Conservation (phyloP, 53 echinoderm and acorn worm genomes). For the Apostichopus leukothele region DNA sequence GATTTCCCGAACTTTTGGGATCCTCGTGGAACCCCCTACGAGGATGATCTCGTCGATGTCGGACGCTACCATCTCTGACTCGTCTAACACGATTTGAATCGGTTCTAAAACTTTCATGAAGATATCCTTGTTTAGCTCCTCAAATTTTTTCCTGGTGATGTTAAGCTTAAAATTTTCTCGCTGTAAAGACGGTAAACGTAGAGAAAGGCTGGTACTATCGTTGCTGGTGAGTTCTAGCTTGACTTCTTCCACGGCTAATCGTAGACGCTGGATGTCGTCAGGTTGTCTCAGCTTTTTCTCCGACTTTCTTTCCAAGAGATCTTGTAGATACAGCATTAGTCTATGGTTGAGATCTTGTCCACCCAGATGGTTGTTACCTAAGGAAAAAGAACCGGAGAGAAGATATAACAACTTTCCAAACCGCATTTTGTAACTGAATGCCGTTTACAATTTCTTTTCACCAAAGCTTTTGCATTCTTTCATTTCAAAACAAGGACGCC, state of each 20-base stretch:
- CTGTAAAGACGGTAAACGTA: conserved; percentile 56
- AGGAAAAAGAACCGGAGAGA: neutral
- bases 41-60: conserved; percentile 78
- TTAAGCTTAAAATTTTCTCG: conserved; percentile 48
- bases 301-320: conserved; percentile 56
- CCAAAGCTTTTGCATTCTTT: no score
- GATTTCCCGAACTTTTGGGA: conserved; percentile 64
- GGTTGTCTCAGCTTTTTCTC: conserved; percentile 49
- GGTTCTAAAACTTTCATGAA: conserved; percentile 75
- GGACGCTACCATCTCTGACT: conserved; percentile 52
- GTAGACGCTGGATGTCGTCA: conserved; percentile 67
- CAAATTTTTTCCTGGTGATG: conserved; percentile 67
- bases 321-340: conserved; percentile 56
- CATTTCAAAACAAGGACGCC: no score
- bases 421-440: no score
- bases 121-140: conserved; percentile 65
- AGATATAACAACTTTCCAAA: no score
- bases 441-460: no score
- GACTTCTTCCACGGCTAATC: conserved; percentile 68
- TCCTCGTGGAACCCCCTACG: conserved; percentile 76
- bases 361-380: conserved; percentile 84
- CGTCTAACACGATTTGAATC: conserved; percentile 57
- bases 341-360: conserved; percentile 80
- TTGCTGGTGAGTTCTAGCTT: conserved; percentile 69
- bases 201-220: conserved; percentile 22